Evolutionary conservation across 2,888 invertebrate genomes (phyloP).

Genomic region (Drosophila paranaensis): DNA sequence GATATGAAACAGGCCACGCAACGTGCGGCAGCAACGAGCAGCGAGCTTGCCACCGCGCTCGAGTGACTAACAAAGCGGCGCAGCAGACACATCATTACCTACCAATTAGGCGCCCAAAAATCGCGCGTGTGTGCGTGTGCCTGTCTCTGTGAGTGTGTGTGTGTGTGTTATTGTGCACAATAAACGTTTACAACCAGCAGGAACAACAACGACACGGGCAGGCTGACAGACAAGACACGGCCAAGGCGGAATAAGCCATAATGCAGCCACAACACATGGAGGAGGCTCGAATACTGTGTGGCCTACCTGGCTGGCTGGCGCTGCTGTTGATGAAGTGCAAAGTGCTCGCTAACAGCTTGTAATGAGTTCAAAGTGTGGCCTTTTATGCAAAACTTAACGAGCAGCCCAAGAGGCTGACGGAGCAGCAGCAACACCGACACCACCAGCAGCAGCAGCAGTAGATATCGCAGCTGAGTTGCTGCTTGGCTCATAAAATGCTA

Average conservation of each 20-base stretch:
- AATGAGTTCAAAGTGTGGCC: conserved; percentile 67
- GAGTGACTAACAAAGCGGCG: conserved; percentile 77
- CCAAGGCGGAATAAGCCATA: conserved; percentile 74
- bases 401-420: neutral
- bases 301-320: conserved; percentile 20
- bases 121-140: conserved; percentile 35
- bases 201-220: neutral
- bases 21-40: conserved; percentile 29
- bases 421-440: neutral
- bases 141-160: conserved; percentile 1
- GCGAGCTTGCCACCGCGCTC: conserved; percentile 33
- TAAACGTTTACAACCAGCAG: conserved; percentile 70
- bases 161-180: conserved; percentile 48
- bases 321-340: conserved; percentile 73
- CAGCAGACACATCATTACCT: conserved; percentile 79
- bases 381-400: conserved; percentile 48
- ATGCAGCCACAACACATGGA: conserved; percentile 35
- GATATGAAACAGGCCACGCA: conserved; percentile 59
- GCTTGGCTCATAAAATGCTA: conserved; percentile 5
- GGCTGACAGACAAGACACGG: conserved; percentile 54
- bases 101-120: conserved; percentile 75
- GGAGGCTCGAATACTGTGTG: neutral
- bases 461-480: neutral
- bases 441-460: neutral
- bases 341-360: conserved; percentile 78